phyloP scores from a whole-genome alignment of 53 echinoderm and acorn worm genomes.

The Echinarachnius parma region DNA sequence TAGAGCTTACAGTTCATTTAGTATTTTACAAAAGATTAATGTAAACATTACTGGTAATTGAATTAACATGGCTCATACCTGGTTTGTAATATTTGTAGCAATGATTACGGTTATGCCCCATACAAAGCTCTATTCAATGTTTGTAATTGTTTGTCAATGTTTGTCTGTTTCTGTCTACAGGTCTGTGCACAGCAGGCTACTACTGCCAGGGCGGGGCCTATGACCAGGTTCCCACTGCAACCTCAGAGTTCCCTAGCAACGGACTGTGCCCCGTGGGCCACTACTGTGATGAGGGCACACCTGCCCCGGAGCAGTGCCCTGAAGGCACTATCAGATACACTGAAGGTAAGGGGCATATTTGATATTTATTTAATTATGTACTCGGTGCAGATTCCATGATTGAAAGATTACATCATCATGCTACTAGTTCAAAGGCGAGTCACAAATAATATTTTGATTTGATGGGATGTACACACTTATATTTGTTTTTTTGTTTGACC shows the following conservation, averaged over 20 bases:
- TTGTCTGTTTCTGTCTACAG: conserved; percentile 36
- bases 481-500: not conserved
- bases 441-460: too few species aligned
- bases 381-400: not conserved
- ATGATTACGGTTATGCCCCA: too few species aligned
- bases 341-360: conserved; percentile 44
- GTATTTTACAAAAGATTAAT: too few species aligned
- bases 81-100: too few species aligned
- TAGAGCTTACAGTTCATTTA: too few species aligned
- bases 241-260: conserved; percentile 61
- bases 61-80: too few species aligned
- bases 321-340: conserved; percentile 79
- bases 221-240: conserved; percentile 64
- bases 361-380: not conserved
- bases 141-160: too few species aligned
- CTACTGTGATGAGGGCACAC: conserved; percentile 90
- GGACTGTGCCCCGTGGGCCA: conserved; percentile 86
- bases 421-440: not conserved
- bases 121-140: too few species aligned
- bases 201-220: conserved; percentile 82
- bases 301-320: conserved; percentile 81
- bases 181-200: conserved; percentile 80
- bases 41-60: too few species aligned
- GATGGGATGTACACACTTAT: not conserved
- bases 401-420: not conserved